phyloP scores from a whole-genome alignment of 2,888 invertebrate genomes.

The Lacanobia oleracea region DNA sequence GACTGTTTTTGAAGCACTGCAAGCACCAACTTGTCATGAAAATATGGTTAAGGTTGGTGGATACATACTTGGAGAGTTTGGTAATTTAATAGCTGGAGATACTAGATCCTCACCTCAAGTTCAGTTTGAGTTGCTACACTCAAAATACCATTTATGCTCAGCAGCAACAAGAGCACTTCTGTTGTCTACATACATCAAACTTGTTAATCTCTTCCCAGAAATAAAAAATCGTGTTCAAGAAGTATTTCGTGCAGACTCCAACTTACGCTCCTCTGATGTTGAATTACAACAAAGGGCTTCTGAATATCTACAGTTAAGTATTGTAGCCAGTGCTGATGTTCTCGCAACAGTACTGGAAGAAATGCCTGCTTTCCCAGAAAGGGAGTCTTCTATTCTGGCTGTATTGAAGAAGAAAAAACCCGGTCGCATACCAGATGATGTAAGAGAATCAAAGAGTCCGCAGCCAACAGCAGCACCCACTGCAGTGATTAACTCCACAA shows the following conservation, averaged over 20 bases:
- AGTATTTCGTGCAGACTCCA: slow-evolving; percentile 98
- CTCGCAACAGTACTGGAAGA: slow-evolving; percentile 99
- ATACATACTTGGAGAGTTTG: slow-evolving; percentile 99
- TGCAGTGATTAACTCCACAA: slow-evolving; percentile 88
- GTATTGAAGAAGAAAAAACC: slow-evolving; percentile 99
- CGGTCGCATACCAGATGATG: slow-evolving; percentile 97
- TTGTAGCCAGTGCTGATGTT: slow-evolving; percentile 99
- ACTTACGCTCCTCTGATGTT: slow-evolving; percentile 99
- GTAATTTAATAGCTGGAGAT: slow-evolving; percentile 99
- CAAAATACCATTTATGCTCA: slow-evolving; percentile 99
- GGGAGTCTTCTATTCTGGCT: slow-evolving; percentile 99
- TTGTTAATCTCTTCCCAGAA: slow-evolving; percentile 99
- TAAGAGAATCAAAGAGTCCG: slow-evolving; percentile 95
- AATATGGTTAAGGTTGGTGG: slow-evolving; percentile 99
- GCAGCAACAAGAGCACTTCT: slow-evolving; percentile 99
- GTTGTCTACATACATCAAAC: slow-evolving; percentile 99
- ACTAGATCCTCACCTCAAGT: slow-evolving; percentile 98
- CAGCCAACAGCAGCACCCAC: slow-evolving; percentile 84
- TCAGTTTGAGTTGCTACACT: slow-evolving; percentile 99
- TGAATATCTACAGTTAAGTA: slow-evolving; percentile 98
- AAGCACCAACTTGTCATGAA: slow-evolving; percentile 99
- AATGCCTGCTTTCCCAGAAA: slow-evolving; percentile 99
- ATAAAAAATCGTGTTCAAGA: slow-evolving; percentile 98
- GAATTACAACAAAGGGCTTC: slow-evolving; percentile 99
- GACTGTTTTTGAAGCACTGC: slow-evolving; percentile 99